Percentiles rank a stretch among this genome's conserved stretches.
Evolutionary conservation across 2,113 vertebrate species (phyloP).

Genomic region (Plecturocebus donacophilus): DNA sequence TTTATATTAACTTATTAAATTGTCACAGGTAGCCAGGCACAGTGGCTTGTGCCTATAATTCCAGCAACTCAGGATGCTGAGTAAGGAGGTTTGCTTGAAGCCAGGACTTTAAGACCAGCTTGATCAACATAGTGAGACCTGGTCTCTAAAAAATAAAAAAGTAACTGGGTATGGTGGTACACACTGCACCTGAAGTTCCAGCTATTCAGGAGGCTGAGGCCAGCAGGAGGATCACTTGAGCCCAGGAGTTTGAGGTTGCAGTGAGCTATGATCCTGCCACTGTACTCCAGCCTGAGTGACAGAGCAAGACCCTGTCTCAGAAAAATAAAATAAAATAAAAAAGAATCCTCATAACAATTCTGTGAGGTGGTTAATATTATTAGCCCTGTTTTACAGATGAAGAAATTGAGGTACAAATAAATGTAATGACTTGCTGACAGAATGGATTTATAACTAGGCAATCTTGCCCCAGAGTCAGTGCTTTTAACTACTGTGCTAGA

Average conservation of each 20-base stretch:
- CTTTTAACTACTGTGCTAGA: neutral
- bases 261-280: neutral
- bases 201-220: neutral
- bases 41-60: too few relatives aligned
- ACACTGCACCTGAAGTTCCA: neutral
- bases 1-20: neutral
- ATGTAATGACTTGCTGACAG: neutral
- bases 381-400: neutral
- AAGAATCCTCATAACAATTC: neutral
- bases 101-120: too few relatives aligned
- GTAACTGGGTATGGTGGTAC: neutral
- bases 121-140: too few relatives aligned
- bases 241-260: neutral
- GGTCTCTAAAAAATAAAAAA: too few relatives aligned
- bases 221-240: neutral
- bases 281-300: neutral
- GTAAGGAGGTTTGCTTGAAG: too few relatives aligned
- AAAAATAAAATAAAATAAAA: too few relatives aligned
- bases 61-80: too few relatives aligned
- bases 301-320: neutral
- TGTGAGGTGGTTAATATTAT: neutral
- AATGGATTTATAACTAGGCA: neutral
- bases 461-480: neutral
- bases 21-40: neutral
- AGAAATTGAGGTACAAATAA: neutral